Percentiles rank a stretch among this genome's conserved stretches.
These are phyloP conservation scores for Propithecus coquereli DNA, from an alignment of 2,113 vertebrate species.

Conservation along the genomic window DNA sequence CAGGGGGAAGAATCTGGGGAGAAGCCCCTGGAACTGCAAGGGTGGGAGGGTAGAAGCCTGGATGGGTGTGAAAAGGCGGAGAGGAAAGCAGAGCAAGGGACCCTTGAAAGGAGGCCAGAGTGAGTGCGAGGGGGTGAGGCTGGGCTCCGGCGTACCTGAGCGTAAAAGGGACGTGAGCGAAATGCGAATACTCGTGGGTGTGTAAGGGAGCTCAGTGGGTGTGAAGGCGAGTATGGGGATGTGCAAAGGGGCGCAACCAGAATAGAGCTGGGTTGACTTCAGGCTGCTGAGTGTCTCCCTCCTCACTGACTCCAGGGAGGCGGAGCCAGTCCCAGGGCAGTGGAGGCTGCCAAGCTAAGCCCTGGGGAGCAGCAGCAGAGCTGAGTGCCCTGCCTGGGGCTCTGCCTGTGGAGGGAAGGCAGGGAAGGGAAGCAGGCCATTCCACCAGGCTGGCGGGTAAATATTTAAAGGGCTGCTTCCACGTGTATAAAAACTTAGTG, in stretches of 20 bases:
- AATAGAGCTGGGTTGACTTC: not conserved
- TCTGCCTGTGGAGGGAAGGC: not conserved
- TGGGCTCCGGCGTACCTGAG: not conserved
- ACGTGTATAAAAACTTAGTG: constrained; percentile 61
- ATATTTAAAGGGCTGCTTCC: constrained; percentile 68
- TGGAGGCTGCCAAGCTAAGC: not conserved
- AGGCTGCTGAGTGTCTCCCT: not conserved
- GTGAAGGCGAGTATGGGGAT: not conserved
- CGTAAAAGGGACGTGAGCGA: not conserved
- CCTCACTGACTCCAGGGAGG: not conserved
- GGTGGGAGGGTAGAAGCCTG: not conserved
- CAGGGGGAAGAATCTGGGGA: not conserved
- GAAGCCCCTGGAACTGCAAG: not conserved
- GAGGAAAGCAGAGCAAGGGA: not conserved
- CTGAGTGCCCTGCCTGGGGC: not conserved
- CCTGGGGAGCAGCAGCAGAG: too few relatives aligned
- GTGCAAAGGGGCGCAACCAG: not conserved
- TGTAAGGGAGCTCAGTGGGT: not conserved
- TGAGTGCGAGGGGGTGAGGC: not conserved
- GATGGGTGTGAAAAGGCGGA: not conserved
- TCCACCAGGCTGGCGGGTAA: constrained; percentile 52
- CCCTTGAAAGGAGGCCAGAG: not conserved
- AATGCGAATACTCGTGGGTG: accelerated
- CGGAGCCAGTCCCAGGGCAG: not conserved
- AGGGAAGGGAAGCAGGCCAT: constrained; percentile 1